These are phyloP conservation scores for Onychomys arenicola DNA, from an alignment of 2,797 vertebrate species.

Conservation along the genomic window DNA sequence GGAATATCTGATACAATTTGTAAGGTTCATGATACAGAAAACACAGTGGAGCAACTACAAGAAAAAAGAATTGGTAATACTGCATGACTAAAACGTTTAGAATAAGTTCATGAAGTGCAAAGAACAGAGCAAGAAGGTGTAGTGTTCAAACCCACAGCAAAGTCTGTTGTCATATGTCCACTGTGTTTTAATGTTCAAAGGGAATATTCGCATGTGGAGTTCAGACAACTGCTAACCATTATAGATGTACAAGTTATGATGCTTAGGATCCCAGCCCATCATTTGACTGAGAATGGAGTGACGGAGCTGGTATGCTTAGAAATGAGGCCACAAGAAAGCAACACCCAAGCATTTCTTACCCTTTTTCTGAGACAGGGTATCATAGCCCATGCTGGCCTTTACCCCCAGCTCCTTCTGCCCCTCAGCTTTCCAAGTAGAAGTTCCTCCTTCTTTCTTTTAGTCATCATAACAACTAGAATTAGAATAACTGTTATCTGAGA, in stretches of 20 bases:
- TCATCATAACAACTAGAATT: not conserved
- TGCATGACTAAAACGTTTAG: conserved; percentile 52
- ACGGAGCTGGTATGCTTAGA: conserved; percentile 7
- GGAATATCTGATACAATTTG: conserved; percentile 97
- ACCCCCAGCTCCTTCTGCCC: not conserved
- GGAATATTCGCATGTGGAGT: not conserved
- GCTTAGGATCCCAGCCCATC: not conserved
- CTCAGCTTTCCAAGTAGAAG: not conserved
- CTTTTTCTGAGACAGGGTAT: not conserved
- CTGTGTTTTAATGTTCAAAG: not conserved
- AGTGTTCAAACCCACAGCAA: conserved; percentile 57
- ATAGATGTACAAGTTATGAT: not conserved
- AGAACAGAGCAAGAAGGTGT: conserved; percentile 11
- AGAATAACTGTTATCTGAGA: not conserved
- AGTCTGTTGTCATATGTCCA: not conserved
- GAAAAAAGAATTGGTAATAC: conserved; percentile 79
- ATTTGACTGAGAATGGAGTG: not conserved
- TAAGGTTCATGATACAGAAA: conserved; percentile 99
- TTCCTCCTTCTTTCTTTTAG: not conserved
- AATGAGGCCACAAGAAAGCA: not conserved
- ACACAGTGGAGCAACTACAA: conserved; percentile 97
- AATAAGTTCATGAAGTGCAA: conserved; percentile 66
- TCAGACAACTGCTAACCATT: not conserved
- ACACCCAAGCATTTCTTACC: not conserved
- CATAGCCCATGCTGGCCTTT: not conserved